Base-by-base conservation (phyloP, 2,888 invertebrate genomes). In the Atrina japonica region DNA sequence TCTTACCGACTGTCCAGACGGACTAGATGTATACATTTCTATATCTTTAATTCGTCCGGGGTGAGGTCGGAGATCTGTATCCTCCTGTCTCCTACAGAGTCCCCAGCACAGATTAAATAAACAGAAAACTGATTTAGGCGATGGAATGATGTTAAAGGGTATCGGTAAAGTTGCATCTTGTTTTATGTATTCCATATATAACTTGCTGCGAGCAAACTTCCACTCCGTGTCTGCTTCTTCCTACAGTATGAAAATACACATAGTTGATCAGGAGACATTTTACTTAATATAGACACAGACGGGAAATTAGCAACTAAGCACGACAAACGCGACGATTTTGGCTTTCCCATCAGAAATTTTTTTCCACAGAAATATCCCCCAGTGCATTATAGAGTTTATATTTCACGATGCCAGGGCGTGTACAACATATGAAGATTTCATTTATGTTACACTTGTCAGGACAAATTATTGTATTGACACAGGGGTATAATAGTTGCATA, bases 81-180 rank as follows among this genome's bases (percentile, higher is more conserved):
- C 75, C 9, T 74, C 70, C 14, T 61, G 59, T 16, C 72, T 56
- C 47, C 70, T 66, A 41, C 70, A 75, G 21, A 69, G 69, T 1
- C 67, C 23, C 30, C 69, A 66, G 9, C 23, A 58, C 25, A 5
- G 47, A n/a, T 29, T 23, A 3, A 76, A 49, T 2, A 80, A 75
- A 52, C 74, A 65, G 45, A 70, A 73, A 16, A 79, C 29, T 9
- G 81, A 76, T 64, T 85, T 85, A 0, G 83, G 83, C 6, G 84
- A 83, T 2, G 88, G 88, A n/a, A 89, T 76, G 16, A 90, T 82
- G 73, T 90, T 90, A 61, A 90, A 86, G 1, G 89, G 89, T n/a
- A 90, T 87, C 3, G 90, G 89, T 93, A 95, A 76, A 93, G 90
- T 88, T 63, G 89, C 78, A 84, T 92, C 92, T 16, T 91, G 90